Evolutionary conservation across 1,140 invertebrate species (phyloP).

Genomic region (Drosophila pruinosa): DNA sequence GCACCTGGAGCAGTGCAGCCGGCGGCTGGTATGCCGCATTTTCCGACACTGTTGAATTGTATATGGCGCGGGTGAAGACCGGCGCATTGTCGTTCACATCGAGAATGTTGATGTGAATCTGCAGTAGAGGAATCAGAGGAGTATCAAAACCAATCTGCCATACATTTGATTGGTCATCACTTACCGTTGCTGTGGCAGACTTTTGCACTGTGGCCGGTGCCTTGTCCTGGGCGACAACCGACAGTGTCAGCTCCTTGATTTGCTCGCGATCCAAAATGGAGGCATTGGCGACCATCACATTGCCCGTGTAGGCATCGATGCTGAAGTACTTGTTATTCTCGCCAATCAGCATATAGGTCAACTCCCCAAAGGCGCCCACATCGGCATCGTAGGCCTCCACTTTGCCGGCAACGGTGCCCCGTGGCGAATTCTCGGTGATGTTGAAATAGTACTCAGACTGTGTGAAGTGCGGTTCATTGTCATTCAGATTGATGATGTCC

Average conservation of each 20-base stretch:
- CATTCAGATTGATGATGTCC: constrained; percentile 93
- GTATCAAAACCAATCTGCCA: not conserved
- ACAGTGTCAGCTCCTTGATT: constrained; percentile 88
- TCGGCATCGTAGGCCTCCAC: constrained; percentile 90
- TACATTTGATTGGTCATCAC: not conserved
- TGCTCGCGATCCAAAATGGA: constrained; percentile 91
- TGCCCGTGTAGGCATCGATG: constrained; percentile 89
- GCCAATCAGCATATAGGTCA: constrained; percentile 91
- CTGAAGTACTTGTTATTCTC: constrained; percentile 87
- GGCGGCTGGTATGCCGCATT: constrained; percentile 91
- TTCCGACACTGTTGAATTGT: constrained; percentile 91
- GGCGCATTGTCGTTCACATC: constrained; percentile 94
- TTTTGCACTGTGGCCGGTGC: constrained; percentile 88
- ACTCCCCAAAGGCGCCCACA: constrained; percentile 88
- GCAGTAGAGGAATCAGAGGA: constrained; percentile 1
- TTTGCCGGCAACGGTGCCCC: constrained; percentile 87
- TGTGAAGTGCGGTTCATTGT: constrained; percentile 91
- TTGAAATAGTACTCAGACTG: constrained; percentile 87
- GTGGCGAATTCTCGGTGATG: constrained; percentile 89
- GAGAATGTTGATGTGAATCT: constrained; percentile 89
- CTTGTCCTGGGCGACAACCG: constrained; percentile 91
- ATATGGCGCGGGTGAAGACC: constrained; percentile 88
- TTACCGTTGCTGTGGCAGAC: constrained; percentile 88
- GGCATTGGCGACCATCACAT: constrained; percentile 89
- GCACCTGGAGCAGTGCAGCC: constrained; percentile 89